Evolutionary conservation across 2,113 vertebrate genomes (phyloP), one percentile per base, ranked within the genome.

Genomic region (Semicossyphus pulcher): DNA sequence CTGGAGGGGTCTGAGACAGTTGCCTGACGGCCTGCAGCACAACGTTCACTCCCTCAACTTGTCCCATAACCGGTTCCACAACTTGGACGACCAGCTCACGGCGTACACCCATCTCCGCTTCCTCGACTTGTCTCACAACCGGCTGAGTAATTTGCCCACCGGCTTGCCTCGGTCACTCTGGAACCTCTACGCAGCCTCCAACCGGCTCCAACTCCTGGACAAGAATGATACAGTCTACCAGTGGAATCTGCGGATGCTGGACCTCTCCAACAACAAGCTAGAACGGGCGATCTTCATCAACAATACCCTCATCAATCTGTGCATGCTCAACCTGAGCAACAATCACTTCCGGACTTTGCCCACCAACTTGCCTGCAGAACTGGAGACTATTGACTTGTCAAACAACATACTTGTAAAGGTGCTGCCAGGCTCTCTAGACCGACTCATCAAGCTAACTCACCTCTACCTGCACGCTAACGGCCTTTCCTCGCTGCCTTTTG

Each of bases 311-410:
- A 94, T 90, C 72, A 95, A 91, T 21, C 93, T 99, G 75, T 93
- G 89, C 75, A 88, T 89, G 25, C 96, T 99, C 76, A 97, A 99
- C 45, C 92, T 99, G 61, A 99, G 97, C 23, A 92, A 92, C 91
- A 99, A 99, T 89, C 94, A 94, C 79, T 96, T 99, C 74, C 97
- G 97, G 96, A 99, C 97, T 4, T 92, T 99, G 74, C 97, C 97
- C 58, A 99, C 96, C 85, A 99, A 99, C 71, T 94, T 98, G 91
- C 97, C 98, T n/a, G 79, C 83, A 70, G 92, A 93, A 83, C 86
- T 96, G 64, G 94, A 94, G 72, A 93, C 70, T 0, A 92, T 98
- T 65, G 97, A 99, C 91, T 90, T 99, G 53, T 99, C 97, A 52
- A 93, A 93, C 29, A 99, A 99, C 81, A 94, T 93, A 76, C 90